These are phyloP conservation scores for Oenanthe melanoleuca DNA, from an alignment of 2,113 vertebrate species.

Conservation along the genomic window DNA sequence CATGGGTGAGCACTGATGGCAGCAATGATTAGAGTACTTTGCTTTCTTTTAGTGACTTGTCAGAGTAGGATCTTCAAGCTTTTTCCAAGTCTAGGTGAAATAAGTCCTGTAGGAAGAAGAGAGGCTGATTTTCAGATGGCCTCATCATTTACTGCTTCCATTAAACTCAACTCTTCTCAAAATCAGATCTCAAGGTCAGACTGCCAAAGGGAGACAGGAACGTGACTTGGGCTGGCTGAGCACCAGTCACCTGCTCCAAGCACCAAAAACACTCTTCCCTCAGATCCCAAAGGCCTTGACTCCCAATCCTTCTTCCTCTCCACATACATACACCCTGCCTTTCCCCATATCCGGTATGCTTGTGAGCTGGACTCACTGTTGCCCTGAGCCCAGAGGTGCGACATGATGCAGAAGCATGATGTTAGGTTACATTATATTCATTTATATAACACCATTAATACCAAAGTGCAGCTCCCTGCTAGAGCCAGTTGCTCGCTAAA, in stretches of 20 bases:
- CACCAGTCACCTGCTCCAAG: neutral
- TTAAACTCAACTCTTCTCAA: neutral
- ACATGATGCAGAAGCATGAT: neutral
- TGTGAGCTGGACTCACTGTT: neutral
- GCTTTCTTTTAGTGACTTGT: conserved; percentile 1
- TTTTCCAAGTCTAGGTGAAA: neutral
- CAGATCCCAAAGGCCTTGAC: neutral
- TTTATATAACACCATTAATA: conserved; percentile 61
- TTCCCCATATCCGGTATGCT: neutral
- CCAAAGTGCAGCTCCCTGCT: conserved; percentile 37
- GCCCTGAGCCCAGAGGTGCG: neutral
- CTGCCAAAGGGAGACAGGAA: neutral
- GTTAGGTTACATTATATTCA: conserved; percentile 42
- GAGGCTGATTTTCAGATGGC: neutral
- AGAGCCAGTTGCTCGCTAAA: conserved; percentile 64
- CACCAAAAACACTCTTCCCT: neutral
- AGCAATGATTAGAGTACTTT: neutral
- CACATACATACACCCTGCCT: neutral
- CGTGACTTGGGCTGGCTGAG: neutral
- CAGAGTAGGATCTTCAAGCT: neutral
- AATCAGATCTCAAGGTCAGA: neutral
- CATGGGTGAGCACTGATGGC: neutral
- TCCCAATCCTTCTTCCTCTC: neutral
- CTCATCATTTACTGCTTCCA: neutral
- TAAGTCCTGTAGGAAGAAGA: neutral